These are phyloP conservation scores for Siphamia tubifer DNA, from an alignment of 2,113 vertebrate genomes.

Conservation along the genomic window DNA sequence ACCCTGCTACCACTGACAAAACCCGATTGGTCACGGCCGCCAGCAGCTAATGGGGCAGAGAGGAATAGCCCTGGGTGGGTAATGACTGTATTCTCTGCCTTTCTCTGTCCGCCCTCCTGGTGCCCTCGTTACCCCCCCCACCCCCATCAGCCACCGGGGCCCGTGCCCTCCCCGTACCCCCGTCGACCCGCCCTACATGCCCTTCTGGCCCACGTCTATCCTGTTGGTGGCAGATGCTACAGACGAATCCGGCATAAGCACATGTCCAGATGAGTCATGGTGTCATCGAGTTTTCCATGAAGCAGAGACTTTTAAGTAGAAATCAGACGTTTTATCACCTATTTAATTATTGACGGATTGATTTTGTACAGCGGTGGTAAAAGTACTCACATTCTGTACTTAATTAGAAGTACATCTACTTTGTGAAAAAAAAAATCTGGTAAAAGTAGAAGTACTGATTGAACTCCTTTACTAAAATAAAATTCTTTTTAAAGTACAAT, in stretches of 20 bases:
- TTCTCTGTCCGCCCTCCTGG: slow-evolving; percentile 81
- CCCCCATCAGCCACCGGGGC: slow-evolving; percentile 47
- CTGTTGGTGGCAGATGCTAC: slow-evolving; percentile 94
- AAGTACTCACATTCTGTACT: no score
- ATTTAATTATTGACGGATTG: no score
- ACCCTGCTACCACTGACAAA: slow-evolving; percentile 94
- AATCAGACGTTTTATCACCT: no score
- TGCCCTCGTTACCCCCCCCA: slow-evolving; percentile 55
- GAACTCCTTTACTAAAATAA: no score
- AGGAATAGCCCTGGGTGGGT: slow-evolving; percentile 90
- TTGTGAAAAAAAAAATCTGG: no score
- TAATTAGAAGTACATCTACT: no score
- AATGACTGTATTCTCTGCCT: slow-evolving; percentile 97
- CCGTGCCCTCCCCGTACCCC: slow-evolving; percentile 39
- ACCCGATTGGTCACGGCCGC: slow-evolving; percentile 99
- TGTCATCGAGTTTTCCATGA: slow-evolving; percentile 85
- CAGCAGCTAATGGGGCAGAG: slow-evolving; percentile 98
- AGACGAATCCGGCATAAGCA: slow-evolving; percentile 88
- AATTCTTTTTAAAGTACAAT: no score
- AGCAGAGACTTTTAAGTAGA: no score
- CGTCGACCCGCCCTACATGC: no score
- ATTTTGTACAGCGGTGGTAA: no score
- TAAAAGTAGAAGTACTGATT: no score
- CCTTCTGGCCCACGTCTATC: no score
- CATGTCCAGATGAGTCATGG: slow-evolving; percentile 94